Conservation (phyloP, 2,797 vertebrate genomes). For the Mormyrus hasselquistii region DNA sequence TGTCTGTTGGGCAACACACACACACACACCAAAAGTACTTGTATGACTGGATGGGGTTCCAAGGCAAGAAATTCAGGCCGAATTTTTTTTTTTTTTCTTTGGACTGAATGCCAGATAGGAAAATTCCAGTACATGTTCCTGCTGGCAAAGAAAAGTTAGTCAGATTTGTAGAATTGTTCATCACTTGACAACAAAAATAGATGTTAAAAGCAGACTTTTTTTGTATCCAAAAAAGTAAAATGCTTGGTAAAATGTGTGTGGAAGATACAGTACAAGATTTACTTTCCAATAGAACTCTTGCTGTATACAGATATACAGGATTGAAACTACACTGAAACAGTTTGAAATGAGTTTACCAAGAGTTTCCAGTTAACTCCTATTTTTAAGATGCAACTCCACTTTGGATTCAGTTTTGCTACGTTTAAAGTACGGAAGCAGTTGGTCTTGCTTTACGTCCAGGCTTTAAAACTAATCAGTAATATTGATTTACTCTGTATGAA, state of each 20-base stretch:
- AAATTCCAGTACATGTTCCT: conserved; percentile 6
- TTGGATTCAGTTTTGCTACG: neutral
- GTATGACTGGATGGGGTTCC: neutral
- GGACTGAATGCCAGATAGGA: neutral
- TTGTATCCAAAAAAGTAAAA: neutral
- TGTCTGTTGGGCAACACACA: neutral
- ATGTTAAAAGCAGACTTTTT: neutral
- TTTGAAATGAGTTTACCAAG: neutral
- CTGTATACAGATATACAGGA: neutral
- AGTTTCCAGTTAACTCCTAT: neutral
- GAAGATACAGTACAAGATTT: neutral
- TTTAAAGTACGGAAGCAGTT: neutral
- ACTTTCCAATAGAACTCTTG: neutral
- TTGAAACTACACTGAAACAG: neutral
- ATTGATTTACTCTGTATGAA: neutral
- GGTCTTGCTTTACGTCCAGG: neutral
- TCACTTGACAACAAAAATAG: neutral
- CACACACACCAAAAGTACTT: neutral
- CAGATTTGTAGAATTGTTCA: neutral
- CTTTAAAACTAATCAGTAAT: neutral
- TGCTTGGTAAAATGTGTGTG: neutral
- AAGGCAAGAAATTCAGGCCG: neutral
- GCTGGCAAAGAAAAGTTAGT: neutral
- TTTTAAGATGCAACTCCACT: neutral
- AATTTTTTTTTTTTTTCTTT: neutral